Evolutionary conservation across 2,113 vertebrate species (phyloP), one percentile per base, ranked within the genome.

Genomic region (Brachionichthys hirsutus): DNA sequence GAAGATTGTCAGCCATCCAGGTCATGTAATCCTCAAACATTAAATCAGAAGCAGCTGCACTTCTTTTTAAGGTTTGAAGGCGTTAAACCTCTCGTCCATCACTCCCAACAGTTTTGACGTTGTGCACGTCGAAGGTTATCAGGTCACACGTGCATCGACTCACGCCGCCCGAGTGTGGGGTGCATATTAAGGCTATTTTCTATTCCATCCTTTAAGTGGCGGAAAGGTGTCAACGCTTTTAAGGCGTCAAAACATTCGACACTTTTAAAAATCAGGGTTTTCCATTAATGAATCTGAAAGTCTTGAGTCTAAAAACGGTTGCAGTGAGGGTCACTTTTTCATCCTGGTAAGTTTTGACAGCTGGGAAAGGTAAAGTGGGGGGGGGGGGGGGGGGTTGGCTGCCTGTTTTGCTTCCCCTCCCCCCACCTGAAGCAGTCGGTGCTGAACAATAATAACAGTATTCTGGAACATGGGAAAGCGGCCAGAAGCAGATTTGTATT

Each of bases 391-490:
- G 14, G 57, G 43, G 38, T 74, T 58, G 70, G 44, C 65, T 69
- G 38, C 44, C 4, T 77, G 63, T 69, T 85, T 85, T 80, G 62
- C 46, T 81, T 65, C 50, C 76, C 82, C 35, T 40, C 53, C 78
- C 65, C 77, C 9, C 17, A 17, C 30, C 22, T 2, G 22, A 34
- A 65, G 57, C 30, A 44, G 55, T 51, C 8, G 45, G 61, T 60
- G 30, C 46, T 67, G 59, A 80, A 86, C 75, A 75, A 86, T 76
- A 75, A 79, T 82, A 58, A 18, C 70, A 65, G 64, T 68, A 67
- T 76, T 82, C 73, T 75, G 73, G 78, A 77, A 79, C 57, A 75
- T 66, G 75, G 81, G 75, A 67, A 67, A 50, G 6, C 7, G 14
- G 70, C 78, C 82, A 83, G 67, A 67, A 61, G 30, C 54, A 58